Conservation (phyloP, 2,888 invertebrate genomes). For the Melinopterus prodromus region DNA sequence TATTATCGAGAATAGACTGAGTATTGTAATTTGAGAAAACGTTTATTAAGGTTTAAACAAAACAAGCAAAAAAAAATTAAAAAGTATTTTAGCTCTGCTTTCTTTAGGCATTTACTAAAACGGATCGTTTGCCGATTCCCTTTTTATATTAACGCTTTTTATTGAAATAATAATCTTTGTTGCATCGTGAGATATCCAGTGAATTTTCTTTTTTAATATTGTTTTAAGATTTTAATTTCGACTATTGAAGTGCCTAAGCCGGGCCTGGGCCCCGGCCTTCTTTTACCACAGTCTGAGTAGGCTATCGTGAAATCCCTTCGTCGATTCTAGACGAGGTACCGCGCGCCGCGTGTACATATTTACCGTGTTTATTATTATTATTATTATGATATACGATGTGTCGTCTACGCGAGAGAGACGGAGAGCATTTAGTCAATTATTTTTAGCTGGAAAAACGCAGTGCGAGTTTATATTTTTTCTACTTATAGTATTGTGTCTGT, state of each 20-base stretch:
- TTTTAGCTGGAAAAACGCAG: slow-evolving; percentile 16
- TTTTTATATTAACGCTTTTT: not conserved
- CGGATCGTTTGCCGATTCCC: not conserved
- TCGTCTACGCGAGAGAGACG: not conserved
- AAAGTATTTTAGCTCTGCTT: not conserved
- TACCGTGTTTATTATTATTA: slow-evolving; percentile 21
- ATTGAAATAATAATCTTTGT: not conserved
- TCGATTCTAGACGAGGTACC: not conserved
- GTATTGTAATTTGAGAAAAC: slow-evolving; percentile 7
- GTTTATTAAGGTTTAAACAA: not conserved
- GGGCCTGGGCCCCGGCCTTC: not conserved
- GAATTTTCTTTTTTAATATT: not conserved
- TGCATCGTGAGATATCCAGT: not conserved
- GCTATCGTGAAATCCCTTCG: not conserved
- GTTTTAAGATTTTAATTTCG: not conserved
- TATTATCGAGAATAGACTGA: slow-evolving; percentile 5
- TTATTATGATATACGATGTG: slow-evolving; percentile 14
- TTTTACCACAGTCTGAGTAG: not conserved
- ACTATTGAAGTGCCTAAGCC: not conserved
- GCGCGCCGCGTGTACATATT: not conserved
- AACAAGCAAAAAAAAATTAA: not conserved
- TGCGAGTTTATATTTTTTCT: slow-evolving; percentile 25
- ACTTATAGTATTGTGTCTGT: slow-evolving; percentile 20
- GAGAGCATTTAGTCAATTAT: slow-evolving; percentile 25
- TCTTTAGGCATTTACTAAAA: not conserved